A percentile compares a stretch with the other conserved stretches of the same genome.
Evolutionary conservation across 2,888 invertebrate species (phyloP).

Genomic region (Spodoptera exigua): DNA sequence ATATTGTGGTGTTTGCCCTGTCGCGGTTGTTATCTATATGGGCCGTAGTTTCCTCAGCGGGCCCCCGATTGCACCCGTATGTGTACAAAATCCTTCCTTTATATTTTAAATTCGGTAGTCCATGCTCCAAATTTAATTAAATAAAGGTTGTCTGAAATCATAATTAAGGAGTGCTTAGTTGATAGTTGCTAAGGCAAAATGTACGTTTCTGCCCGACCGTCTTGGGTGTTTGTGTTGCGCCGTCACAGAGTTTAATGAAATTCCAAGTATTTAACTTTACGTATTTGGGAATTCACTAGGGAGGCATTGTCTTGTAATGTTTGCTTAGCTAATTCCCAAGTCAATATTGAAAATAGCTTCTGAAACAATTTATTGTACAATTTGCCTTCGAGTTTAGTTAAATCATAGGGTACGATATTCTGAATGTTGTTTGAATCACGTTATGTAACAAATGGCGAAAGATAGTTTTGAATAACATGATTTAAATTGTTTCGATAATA

Average conservation of each 20-base stretch:
- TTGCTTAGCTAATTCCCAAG: conserved; percentile 33
- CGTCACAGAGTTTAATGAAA: conserved; percentile 68
- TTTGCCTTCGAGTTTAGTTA: not conserved
- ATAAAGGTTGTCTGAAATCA: conserved; percentile 8
- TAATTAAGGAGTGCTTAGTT: conserved; percentile 17
- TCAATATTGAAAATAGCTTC: conserved; percentile 30
- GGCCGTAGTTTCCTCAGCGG: conserved; percentile 83
- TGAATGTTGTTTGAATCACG: no score
- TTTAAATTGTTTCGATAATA: no score
- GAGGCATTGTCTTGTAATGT: conserved; percentile 50
- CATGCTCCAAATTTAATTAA: conserved; percentile 12
- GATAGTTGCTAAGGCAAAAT: conserved; percentile 49
- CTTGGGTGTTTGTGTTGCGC: conserved; percentile 62
- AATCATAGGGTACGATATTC: no score
- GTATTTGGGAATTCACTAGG: conserved; percentile 57
- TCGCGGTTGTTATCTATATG: conserved; percentile 81
- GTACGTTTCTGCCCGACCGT: conserved; percentile 54
- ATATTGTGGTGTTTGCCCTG: conserved; percentile 71
- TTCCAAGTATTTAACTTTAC: conserved; percentile 61
- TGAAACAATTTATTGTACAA: not conserved
- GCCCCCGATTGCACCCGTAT: conserved; percentile 71
- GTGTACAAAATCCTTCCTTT: conserved; percentile 29
- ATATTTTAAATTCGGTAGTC: conserved; percentile 18
- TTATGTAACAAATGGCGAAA: no score
- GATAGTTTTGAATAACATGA: no score